A percentile compares a stretch with the other conserved stretches of the same genome.
phyloP scores from a whole-genome alignment of 2,888 invertebrate species.

The Crossocerus cetratus region DNA sequence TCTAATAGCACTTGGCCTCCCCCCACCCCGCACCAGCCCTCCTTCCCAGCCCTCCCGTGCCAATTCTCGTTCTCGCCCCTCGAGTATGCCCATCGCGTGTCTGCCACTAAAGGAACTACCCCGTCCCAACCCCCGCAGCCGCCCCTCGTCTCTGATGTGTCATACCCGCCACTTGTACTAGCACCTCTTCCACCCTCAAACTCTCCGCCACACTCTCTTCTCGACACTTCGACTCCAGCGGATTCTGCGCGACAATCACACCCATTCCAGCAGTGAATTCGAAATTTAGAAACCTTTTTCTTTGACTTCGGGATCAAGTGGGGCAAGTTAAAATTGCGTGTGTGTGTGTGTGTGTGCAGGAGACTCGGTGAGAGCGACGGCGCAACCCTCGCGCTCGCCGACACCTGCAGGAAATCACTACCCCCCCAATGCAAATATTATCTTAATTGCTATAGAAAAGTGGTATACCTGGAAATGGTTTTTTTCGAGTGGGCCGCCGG shows the following conservation, averaged over 20 bases:
- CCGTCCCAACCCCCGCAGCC: slow-evolving; percentile 9
- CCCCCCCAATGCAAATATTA: slow-evolving; percentile 76
- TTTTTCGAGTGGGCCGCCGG: slow-evolving; percentile 29
- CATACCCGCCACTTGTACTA: slow-evolving; percentile 70
- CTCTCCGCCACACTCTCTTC: not conserved
- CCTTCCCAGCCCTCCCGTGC: slow-evolving; percentile 43
- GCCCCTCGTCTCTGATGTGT: slow-evolving; percentile 59
- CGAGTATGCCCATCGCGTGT: slow-evolving; percentile 52
- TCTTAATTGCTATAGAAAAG: slow-evolving; percentile 74
- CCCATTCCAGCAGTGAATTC: too few species aligned
- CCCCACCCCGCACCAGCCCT: slow-evolving; percentile 22
- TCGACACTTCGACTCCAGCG: not conserved
- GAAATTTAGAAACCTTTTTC: not conserved
- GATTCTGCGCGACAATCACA: not conserved
- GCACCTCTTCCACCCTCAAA: slow-evolving; percentile 45
- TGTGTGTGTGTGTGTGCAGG: slow-evolving; percentile 49
- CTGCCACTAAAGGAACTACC: slow-evolving; percentile 26
- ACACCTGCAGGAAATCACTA: slow-evolving; percentile 77
- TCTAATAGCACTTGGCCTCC: slow-evolving; percentile 67
- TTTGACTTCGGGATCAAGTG: slow-evolving; percentile 1
- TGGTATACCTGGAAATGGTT: slow-evolving; percentile 57
- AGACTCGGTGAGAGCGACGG: slow-evolving; percentile 63
- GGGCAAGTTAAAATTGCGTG: slow-evolving; percentile 19
- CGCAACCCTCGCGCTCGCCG: slow-evolving; percentile 46
- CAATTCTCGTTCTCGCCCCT: slow-evolving; percentile 61